These are phyloP conservation scores for Baronia brevicornis DNA, from an alignment of 2,888 invertebrate genomes.

Conservation along the genomic window DNA sequence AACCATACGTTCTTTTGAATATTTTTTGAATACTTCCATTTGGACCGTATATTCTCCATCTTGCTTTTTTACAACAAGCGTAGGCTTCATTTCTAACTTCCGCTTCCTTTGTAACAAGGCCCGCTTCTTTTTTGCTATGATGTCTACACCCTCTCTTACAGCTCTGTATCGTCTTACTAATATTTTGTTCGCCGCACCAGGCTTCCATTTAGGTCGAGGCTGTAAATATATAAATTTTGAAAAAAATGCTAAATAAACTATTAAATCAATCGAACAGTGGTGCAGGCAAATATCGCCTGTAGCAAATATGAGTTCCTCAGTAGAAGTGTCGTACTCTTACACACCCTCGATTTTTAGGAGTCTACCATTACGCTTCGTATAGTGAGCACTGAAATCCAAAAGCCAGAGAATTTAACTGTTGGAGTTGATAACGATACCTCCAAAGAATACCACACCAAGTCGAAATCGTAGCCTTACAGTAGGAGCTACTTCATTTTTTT, in stretches of 20 bases:
- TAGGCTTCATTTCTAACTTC: slow-evolving; percentile 59
- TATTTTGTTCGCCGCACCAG: slow-evolving; percentile 57
- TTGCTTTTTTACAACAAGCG: slow-evolving; percentile 48
- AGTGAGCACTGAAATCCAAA: too few relatives aligned
- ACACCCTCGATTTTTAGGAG: too few relatives aligned
- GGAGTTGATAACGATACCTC: too few relatives aligned
- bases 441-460: too few relatives aligned
- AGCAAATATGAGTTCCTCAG: not conserved
- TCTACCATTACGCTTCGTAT: too few relatives aligned
- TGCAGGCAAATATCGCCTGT: not conserved
- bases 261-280: slow-evolving; percentile 1
- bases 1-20: slow-evolving; percentile 54
- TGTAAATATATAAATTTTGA: slow-evolving; percentile 22
- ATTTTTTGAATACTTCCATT: slow-evolving; percentile 67
- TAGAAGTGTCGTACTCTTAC: too few relatives aligned
- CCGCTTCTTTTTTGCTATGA: slow-evolving; percentile 57
- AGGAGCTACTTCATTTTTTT: too few relatives aligned
- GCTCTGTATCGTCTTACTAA: slow-evolving; percentile 53
- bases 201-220: slow-evolving; percentile 61
- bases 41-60: slow-evolving; percentile 61
- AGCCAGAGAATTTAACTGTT: too few relatives aligned
- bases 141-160: slow-evolving; percentile 48
- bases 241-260: slow-evolving; percentile 4
- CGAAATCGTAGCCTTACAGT: too few relatives aligned
- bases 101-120: slow-evolving; percentile 55